Evolutionary conservation across 2,888 invertebrate genomes (phyloP).

Genomic region (Caenorhabditis afra): DNA sequence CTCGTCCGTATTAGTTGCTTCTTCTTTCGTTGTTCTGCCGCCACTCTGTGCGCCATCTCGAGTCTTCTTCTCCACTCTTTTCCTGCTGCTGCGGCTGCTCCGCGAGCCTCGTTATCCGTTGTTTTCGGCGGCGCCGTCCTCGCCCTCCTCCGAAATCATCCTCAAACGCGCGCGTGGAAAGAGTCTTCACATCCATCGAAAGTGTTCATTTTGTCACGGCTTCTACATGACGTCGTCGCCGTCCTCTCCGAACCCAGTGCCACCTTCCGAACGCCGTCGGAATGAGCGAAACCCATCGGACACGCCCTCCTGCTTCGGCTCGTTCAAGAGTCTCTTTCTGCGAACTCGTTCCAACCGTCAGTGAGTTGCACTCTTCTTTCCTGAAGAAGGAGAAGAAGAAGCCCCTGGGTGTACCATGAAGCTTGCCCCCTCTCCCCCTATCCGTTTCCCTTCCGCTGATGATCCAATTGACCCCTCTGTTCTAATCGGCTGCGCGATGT

Average conservation of each 20-base stretch:
- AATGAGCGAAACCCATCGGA: slow-evolving; percentile 50
- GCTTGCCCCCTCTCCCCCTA: no score
- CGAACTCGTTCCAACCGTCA: slow-evolving; percentile 45
- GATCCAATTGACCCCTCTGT: slow-evolving; percentile 18
- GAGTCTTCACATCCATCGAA: slow-evolving; percentile 26
- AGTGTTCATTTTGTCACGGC: slow-evolving; percentile 30
- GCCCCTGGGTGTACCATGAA: no score
- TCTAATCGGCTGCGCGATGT: background rate
- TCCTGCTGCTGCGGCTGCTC: slow-evolving; percentile 36
- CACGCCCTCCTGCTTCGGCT: slow-evolving; percentile 59
- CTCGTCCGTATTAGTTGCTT: slow-evolving; percentile 60
- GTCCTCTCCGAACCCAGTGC: slow-evolving; percentile 24
- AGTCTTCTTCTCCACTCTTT: slow-evolving; percentile 49
- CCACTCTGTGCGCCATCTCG: slow-evolving; percentile 34
- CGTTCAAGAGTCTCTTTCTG: slow-evolving; percentile 56
- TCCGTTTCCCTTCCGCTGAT: background rate
- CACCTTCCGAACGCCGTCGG: slow-evolving; percentile 38
- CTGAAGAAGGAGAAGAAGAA: no score
- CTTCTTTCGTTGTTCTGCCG: slow-evolving; percentile 34
- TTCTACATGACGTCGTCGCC: slow-evolving; percentile 26
- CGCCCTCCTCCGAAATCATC: slow-evolving; percentile 46
- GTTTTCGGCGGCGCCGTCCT: slow-evolving; percentile 39
- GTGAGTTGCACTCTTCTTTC: slow-evolving; percentile 28
- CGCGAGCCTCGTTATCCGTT: slow-evolving; percentile 50
- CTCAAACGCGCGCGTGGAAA: slow-evolving; percentile 13